phyloP scores from a whole-genome alignment of 2,888 invertebrate genomes.

The Microctonus brassicae region DNA sequence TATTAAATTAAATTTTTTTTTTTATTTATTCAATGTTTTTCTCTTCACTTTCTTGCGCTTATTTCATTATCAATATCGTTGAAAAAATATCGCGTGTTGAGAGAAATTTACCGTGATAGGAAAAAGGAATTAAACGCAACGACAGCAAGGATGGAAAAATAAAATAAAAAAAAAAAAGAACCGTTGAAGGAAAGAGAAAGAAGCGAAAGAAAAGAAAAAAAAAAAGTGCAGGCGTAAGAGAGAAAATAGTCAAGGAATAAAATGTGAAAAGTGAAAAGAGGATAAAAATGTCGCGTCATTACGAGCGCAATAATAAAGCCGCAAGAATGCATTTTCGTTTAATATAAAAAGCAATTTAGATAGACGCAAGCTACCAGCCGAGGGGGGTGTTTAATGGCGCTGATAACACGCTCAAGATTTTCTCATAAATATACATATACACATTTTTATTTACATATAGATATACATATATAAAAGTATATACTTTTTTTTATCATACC shows the following conservation, averaged over 20 bases:
- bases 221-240: no score
- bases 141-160: neutral
- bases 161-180: neutral
- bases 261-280: conserved; percentile 11
- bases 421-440: conserved; percentile 35
- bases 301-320: conserved; percentile 52
- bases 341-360: conserved; percentile 60
- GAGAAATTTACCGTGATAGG: neutral
- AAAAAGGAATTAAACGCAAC: neutral
- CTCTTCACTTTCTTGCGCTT: no score
- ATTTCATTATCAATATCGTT: neutral
- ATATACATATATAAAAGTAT: neutral
- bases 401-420: conserved; percentile 46
- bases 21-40: no score
- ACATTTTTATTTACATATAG: neutral
- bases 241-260: conserved; percentile 6
- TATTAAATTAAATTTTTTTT: no score
- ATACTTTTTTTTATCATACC: neutral
- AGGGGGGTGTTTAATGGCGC: conserved; percentile 36
- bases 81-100: neutral
- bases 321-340: conserved; percentile 55
- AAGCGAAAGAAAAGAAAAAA: neutral
- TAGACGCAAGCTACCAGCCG: conserved; percentile 41
- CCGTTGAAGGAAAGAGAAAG: neutral
- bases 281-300: conserved; percentile 42